These are phyloP conservation scores for Agriopis leucophaearia DNA, from an alignment of 2,888 invertebrate genomes.

Conservation along the genomic window DNA sequence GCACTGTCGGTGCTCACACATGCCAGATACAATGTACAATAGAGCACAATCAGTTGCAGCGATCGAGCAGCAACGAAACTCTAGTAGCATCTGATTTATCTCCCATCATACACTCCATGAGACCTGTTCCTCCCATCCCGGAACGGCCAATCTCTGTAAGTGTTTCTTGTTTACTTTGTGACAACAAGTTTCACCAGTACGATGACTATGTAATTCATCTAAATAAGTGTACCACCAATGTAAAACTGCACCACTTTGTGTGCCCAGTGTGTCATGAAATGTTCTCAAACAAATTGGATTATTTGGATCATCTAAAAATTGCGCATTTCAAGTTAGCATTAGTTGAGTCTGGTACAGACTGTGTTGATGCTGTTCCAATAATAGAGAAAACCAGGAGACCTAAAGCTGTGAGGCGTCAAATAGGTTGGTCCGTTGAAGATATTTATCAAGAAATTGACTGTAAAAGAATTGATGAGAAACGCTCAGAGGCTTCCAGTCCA, in stretches of 20 bases:
- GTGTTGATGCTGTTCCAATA: conserved; percentile 77
- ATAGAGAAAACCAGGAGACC: conserved; percentile 74
- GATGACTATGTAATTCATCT: conserved; percentile 75
- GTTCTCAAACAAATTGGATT: conserved; percentile 70
- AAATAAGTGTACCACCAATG: conserved; percentile 80
- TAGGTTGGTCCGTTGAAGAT: conserved; percentile 83
- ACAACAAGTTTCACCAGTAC: conserved; percentile 74
- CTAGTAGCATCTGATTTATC: conserved; percentile 73
- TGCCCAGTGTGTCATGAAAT: conserved; percentile 82
- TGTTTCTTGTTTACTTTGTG: conserved; percentile 79
- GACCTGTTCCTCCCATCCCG: conserved; percentile 52
- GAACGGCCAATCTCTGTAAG: conserved; percentile 55
- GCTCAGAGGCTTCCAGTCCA: conserved; percentile 75
- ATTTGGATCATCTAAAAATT: conserved; percentile 74
- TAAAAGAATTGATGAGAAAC: conserved; percentile 73
- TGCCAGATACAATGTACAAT: conserved; percentile 79
- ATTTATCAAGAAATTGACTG: conserved; percentile 84
- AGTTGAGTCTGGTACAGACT: conserved; percentile 66
- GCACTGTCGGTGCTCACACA: conserved; percentile 71
- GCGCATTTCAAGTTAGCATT: conserved; percentile 62
- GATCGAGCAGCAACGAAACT: conserved; percentile 78
- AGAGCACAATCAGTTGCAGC: conserved; percentile 72
- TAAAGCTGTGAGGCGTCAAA: conserved; percentile 76
- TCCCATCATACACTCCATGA: conserved; percentile 51
- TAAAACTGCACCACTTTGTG: conserved; percentile 79